Evolutionary conservation across 2,888 invertebrate genomes (phyloP).

Genomic region (Trichogramma evanescens): DNA sequence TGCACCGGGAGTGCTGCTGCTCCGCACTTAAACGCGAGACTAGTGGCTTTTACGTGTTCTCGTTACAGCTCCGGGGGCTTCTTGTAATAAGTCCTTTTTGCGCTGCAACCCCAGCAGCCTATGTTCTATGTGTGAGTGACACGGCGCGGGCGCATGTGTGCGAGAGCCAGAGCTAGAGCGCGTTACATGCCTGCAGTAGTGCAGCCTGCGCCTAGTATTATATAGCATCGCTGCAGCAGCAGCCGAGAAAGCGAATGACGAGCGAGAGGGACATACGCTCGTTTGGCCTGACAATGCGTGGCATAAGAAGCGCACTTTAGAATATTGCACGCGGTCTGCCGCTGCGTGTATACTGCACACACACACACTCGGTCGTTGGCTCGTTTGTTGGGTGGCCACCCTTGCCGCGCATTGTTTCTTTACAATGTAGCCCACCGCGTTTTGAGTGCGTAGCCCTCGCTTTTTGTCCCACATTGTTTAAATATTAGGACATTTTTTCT

Average conservation of each 20-base stretch:
- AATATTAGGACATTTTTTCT: no score
- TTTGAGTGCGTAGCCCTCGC: no score
- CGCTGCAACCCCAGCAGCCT: no score
- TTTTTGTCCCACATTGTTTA: no score
- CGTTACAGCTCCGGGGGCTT: no score
- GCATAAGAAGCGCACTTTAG: conserved; percentile 8
- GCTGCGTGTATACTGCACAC: background rate
- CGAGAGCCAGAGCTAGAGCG: background rate
- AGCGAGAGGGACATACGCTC: background rate
- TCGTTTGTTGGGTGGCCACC: no score
- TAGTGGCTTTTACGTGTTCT: no score
- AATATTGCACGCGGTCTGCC: conserved; percentile 1
- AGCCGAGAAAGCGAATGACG: background rate
- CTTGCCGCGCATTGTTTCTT: background rate
- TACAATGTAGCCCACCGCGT: no score
- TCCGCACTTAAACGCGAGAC: no score
- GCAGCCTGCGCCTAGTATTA: background rate
- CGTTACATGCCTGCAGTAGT: background rate
- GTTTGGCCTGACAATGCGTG: conserved; percentile 1
- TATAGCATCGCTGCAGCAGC: background rate
- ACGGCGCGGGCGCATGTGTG: background rate
- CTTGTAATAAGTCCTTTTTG: no score
- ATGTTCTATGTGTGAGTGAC: background rate
- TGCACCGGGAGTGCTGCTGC: no score
- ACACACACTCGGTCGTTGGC: background rate